These are phyloP conservation scores for Therioaphis trifolii DNA, from an alignment of 2,888 invertebrate species.

Conservation along the genomic window DNA sequence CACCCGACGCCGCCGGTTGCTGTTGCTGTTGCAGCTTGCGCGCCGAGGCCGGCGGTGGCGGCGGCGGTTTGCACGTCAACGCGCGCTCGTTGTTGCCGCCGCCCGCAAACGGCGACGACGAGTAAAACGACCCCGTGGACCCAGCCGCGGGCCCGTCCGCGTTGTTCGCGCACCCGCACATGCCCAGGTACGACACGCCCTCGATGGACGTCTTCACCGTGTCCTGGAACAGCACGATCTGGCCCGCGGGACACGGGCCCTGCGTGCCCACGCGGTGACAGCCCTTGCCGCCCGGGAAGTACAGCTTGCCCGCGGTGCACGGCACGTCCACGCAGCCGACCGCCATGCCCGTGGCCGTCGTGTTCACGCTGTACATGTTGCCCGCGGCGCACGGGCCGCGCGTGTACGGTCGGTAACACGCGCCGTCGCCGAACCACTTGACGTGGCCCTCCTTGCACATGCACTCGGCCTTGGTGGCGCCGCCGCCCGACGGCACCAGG, in stretches of 20 bases:
- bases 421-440: constrained; percentile 67
- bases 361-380: constrained; percentile 66
- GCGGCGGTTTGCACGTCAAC: constrained; percentile 67
- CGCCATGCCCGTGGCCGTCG: constrained; percentile 72
- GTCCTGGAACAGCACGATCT: constrained; percentile 85
- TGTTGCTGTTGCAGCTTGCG: constrained; percentile 66
- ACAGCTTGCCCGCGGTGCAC: constrained; percentile 80
- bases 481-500: constrained; percentile 69
- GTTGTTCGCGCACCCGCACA: constrained; percentile 77
- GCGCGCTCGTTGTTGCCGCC: constrained; percentile 64
- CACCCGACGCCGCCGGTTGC: constrained; percentile 61
- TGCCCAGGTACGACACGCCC: constrained; percentile 84
- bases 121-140: constrained; percentile 25
- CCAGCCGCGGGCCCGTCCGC: background rate
- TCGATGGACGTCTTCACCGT: constrained; percentile 81
- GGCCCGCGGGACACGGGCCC: constrained; percentile 80
- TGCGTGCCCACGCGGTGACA: constrained; percentile 83
- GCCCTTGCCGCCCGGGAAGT: constrained; percentile 78
- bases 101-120: constrained; percentile 48
- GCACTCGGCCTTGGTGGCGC: constrained; percentile 65
- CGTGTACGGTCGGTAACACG: constrained; percentile 83
- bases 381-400: constrained; percentile 77
- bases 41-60: constrained; percentile 68
- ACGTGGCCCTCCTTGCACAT: constrained; percentile 67
- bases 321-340: constrained; percentile 79